Percentiles rank a stretch among this genome's conserved stretches.
These are phyloP conservation scores for Octodon degus DNA, from an alignment of 2,113 vertebrate species.

Conservation along the genomic window DNA sequence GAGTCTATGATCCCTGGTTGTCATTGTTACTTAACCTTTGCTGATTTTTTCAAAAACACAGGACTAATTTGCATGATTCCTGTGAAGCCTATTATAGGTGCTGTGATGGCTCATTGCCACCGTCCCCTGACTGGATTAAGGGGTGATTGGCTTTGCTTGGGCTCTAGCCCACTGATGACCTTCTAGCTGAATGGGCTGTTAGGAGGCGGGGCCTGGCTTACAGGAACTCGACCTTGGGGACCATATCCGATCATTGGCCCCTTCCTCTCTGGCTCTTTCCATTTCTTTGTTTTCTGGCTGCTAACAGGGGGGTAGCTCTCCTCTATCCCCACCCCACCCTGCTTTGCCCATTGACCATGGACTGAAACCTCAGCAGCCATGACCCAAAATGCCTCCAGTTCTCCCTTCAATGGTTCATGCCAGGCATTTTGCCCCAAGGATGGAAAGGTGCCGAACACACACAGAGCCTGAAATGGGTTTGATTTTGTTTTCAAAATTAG, in stretches of 20 bases:
- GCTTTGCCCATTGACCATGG: neutral
- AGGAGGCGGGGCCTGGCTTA: neutral
- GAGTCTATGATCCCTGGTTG: fast-evolving
- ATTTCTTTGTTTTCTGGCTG: neutral
- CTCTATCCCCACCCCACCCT: neutral
- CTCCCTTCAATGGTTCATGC: neutral
- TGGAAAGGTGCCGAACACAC: neutral
- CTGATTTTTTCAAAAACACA: neutral
- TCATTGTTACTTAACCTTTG: neutral
- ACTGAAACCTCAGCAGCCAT: neutral
- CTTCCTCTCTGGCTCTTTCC: neutral
- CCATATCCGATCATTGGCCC: neutral
- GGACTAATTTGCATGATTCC: neutral
- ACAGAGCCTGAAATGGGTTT: neutral
- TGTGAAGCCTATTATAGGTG: fast-evolving
- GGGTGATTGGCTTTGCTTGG: neutral
- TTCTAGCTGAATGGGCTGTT: neutral
- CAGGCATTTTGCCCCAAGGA: neutral
- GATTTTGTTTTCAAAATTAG: neutral
- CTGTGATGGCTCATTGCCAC: neutral
- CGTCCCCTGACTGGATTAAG: neutral
- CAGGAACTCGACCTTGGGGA: neutral
- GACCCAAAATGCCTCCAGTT: neutral
- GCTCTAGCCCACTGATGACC: neutral
- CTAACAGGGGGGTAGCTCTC: neutral